These are phyloP conservation scores for Polydrusus pterygomalis DNA, from an alignment of 2,888 invertebrate species.

Conservation along the genomic window DNA sequence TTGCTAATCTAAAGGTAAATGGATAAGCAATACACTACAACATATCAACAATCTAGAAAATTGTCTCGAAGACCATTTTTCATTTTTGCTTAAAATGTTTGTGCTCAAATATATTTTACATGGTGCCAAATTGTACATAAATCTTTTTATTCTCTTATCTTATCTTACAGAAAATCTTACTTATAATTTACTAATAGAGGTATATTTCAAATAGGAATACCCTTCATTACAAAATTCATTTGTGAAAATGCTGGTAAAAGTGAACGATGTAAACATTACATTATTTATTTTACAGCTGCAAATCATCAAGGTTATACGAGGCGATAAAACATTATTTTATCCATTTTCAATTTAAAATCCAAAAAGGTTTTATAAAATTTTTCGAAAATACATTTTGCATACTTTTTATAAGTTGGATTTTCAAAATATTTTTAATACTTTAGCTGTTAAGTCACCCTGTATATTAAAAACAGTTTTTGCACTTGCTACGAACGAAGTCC, in stretches of 20 bases:
- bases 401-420: neutral
- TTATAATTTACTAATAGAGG: neutral
- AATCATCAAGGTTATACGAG: neutral
- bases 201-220: neutral
- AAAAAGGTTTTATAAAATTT: no score
- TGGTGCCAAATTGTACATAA: neutral
- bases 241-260: neutral
- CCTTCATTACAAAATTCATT: neutral
- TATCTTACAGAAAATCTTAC: neutral
- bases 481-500: constrained; percentile 68
- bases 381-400: no score
- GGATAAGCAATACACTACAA: no score
- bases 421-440: neutral
- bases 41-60: no score
- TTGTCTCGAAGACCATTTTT: no score
- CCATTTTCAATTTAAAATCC: no score
- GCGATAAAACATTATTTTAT: no score
- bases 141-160: neutral
- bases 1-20: no score
- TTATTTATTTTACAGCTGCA: constrained; percentile 1
- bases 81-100: neutral
- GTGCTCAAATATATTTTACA: neutral
- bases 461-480: neutral
- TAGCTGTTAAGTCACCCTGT: neutral
- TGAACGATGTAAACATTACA: neutral